phyloP scores from a whole-genome alignment of 1,140 invertebrate species.

The Meloidogyne exigua region DNA sequence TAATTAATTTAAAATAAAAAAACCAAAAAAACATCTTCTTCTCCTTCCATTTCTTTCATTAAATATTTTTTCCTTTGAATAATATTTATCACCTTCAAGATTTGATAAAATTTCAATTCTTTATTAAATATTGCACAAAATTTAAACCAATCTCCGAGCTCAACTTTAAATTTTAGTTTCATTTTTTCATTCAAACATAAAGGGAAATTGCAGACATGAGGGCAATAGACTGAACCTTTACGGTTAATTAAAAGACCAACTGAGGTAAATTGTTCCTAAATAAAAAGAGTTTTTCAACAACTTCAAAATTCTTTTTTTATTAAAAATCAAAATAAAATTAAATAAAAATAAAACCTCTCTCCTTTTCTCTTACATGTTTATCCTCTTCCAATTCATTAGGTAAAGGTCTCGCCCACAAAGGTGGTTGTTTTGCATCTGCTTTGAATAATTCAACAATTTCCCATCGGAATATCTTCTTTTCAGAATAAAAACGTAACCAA shows the following conservation, averaged over 20 bases:
- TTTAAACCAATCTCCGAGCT: not conserved
- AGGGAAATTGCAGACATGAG: not conserved
- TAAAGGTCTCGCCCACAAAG: not conserved
- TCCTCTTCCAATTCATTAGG: not conserved
- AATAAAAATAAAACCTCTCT: not conserved
- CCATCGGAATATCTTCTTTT: not conserved
- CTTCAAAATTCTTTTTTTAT: too few relatives aligned
- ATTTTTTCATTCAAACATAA: not conserved
- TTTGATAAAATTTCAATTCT: not conserved
- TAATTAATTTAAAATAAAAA: not conserved
- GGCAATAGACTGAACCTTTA: not conserved
- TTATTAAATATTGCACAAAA: not conserved
- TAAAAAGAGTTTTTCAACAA: too few relatives aligned
- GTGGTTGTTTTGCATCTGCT: not conserved
- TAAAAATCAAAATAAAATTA: not conserved
- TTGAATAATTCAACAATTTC: not conserved
- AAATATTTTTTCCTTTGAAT: not conserved
- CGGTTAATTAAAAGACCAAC: not conserved
- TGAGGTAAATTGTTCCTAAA: not conserved
- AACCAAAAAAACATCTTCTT: not conserved
- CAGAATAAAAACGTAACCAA: not conserved
- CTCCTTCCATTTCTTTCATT: not conserved
- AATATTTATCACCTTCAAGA: not conserved
- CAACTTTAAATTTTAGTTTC: not conserved
- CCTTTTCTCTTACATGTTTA: conserved; percentile 4